Evolutionary conservation across 2,797 vertebrate genomes (phyloP), one percentile per base, ranked within the genome.

Genomic region (Pangasius krempfi): DNA sequence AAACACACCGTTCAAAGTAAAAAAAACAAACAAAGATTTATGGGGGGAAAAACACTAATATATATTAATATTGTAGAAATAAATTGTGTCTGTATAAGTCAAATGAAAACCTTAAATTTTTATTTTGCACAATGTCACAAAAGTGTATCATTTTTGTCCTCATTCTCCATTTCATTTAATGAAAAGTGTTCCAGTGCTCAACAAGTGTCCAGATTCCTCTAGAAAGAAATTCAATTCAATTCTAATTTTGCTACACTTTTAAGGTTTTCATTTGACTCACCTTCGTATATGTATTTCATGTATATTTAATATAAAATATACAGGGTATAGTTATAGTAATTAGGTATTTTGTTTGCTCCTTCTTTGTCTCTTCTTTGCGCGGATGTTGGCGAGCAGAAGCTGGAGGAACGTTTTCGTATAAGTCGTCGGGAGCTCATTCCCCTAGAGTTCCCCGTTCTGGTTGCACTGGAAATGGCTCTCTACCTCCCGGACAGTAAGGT

Each of bases 401-500:
- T 99, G 93, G 99, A 99, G 93, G 99, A 99, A 90, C 96, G 98
- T 90, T 99, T 99, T 92, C 95, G 98, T 37, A 97, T 99, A 90
- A 99, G 98, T 96, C 94, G 97, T 66, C 96, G 97, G 79, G 98
- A 99, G 93, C 94, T 99, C 90, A 97, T 98, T 40, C 97, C 96
- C 30, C 97, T 99, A 87, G 99, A 99, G 94, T 98, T 99, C 94
- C 97, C 97, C 0, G 98, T 99, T 89, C 97, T 99, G 9, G 98
- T 99, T 89, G 98, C 98, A 93, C 93, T 99, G 97, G 99, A 99
- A 94, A 97, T 99, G 93, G 98, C 97, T 10, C 98, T 99, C 30
- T 99, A 99, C 89, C 97, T 99, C 37, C 98, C 98, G 0, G 98
- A 99, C 89, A 97, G 95, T 95, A 99, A 99, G 94, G 98, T 99